Evolutionary conservation across 2,888 invertebrate genomes (phyloP), one percentile per base, ranked within the genome.

Genomic region (Cheiracanthium punctorium): DNA sequence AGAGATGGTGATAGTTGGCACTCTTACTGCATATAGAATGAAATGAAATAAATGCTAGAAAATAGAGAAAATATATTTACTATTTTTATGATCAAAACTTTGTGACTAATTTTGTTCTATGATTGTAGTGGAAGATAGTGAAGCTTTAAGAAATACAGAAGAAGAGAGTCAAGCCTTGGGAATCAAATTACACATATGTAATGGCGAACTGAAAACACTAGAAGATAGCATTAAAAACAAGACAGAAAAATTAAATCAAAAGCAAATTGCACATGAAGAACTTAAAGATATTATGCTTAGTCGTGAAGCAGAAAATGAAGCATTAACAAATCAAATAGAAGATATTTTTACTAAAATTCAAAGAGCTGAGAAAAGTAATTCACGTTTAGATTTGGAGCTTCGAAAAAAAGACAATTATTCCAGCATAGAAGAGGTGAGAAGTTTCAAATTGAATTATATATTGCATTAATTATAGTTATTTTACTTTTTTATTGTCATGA

Each of bases 111-210:
- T 37, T 37, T 64, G 24, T 20, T 64, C 7, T 32, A 29, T 70
- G 0, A 41, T 48, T 74, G 4, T 20, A 85, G 84, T 73, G 0
- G 74, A 85, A 69, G 84, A 85, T 4, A 74, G 58, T n/a, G 84
- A 79, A 43, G 4, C 14, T 2, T 20, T 85, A 1, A 77, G 33
- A 29, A 73, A n/a, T 4, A 28, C 69, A 1, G 84, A 85, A 58
- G 28, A 17, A 1, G 79, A 85, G 33, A 24, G 30, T 12, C 79
- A 79, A 32, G 32, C 41, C 5, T 1, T 85, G 32, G 69, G 58
- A 0, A 80, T 85, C 14, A 37, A 85, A 20, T 28, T 85, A 7
- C 84, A 80, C 8, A n/a, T 29, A 0, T 28, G 52, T 14, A 48
- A 67, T 30, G 67, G 32, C 4, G 58, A 73, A 32, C 17, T 70